A percentile compares a stretch with the other conserved stretches of the same genome.
These are phyloP conservation scores for Panagrolaimus sp. DNA, from an alignment of 1,140 invertebrate species.

Conservation along the genomic window DNA sequence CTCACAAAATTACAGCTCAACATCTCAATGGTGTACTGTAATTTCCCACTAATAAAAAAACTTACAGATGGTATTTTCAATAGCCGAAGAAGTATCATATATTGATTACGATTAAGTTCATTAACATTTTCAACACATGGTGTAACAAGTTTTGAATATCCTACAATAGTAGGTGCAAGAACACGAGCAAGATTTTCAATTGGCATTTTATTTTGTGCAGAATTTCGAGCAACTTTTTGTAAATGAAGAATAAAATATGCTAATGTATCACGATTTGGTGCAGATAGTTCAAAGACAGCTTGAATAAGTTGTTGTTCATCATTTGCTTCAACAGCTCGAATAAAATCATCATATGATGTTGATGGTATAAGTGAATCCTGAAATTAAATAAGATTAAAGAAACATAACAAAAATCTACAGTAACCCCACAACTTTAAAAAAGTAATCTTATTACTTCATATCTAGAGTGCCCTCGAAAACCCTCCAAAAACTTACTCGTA, in stretches of 20 bases:
- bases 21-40: too few relatives aligned
- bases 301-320: slow-evolving; percentile 64
- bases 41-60: too few relatives aligned
- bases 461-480: too few relatives aligned
- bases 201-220: slow-evolving; percentile 26
- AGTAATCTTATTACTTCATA: too few relatives aligned
- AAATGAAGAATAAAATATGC: slow-evolving; percentile 78
- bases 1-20: too few relatives aligned
- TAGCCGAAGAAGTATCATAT: not conserved
- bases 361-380: slow-evolving; percentile 75
- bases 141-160: not conserved
- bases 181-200: slow-evolving; percentile 18
- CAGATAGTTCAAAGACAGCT: slow-evolving; percentile 70
- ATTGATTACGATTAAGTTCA: not conserved
- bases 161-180: slow-evolving; percentile 19
- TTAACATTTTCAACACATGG: not conserved
- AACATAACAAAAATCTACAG: too few relatives aligned
- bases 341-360: slow-evolving; percentile 71
- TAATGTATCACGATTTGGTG: slow-evolving; percentile 77
- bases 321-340: slow-evolving; percentile 66
- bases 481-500: slow-evolving; percentile 14
- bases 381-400: not conserved
- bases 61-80: not conserved
- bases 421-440: too few relatives aligned
- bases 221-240: slow-evolving; percentile 61